Percentiles rank a stretch among this genome's conserved stretches.
Conservation (phyloP, 2,888 invertebrate genomes). For the Geophilus truncorum region DNA sequence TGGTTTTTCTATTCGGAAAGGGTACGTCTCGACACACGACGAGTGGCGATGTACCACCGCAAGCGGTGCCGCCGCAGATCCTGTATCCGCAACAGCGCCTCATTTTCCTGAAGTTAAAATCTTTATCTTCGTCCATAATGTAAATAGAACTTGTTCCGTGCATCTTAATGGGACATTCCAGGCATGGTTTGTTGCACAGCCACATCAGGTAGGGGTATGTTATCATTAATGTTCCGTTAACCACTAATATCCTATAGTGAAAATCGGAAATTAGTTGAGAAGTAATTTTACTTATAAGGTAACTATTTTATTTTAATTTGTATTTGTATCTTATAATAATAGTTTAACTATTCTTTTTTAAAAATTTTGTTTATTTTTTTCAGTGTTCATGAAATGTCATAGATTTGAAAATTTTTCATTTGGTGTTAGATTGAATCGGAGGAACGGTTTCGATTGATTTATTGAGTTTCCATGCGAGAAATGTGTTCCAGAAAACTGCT, state of each 20-base stretch:
- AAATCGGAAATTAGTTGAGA: background rate
- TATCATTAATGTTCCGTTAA: background rate
- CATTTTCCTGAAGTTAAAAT: too few relatives aligned
- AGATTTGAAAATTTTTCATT: background rate
- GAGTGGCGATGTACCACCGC: too few relatives aligned
- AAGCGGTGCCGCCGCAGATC: too few relatives aligned
- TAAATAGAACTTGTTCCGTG: background rate
- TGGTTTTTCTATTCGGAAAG: too few relatives aligned
- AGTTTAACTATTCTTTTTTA: background rate
- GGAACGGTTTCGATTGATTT: background rate
- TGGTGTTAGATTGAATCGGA: background rate
- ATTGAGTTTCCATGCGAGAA: background rate
- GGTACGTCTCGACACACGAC: too few relatives aligned
- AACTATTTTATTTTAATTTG: background rate
- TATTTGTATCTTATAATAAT: too few relatives aligned
- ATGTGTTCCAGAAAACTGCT: background rate
- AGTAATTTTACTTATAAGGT: background rate
- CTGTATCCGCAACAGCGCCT: too few relatives aligned
- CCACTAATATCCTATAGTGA: background rate
- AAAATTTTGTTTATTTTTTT: background rate
- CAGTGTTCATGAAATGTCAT: background rate
- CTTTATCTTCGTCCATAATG: too few relatives aligned
- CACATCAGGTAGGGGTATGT: background rate
- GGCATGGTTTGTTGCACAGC: background rate
- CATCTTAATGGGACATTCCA: background rate